Evolutionary conservation across 35 echinoderm and acorn worm species (phyloP).

Genomic region (Lytechinus variegatus): DNA sequence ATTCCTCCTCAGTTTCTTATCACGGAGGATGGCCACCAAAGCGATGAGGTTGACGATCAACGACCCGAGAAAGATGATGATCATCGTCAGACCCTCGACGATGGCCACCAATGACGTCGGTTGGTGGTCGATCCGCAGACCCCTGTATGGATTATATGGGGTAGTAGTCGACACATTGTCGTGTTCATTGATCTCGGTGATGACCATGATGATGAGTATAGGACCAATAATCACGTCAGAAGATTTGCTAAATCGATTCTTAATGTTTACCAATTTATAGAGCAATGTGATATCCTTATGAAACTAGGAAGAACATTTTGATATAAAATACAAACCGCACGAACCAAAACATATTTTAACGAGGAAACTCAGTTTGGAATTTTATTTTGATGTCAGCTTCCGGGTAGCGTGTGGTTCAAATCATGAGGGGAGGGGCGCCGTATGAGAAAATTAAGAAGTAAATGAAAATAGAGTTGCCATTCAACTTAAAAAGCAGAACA

Average conservation of each 20-base stretch:
- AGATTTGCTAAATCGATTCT: too few species aligned
- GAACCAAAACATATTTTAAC: too few species aligned
- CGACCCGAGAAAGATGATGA: conserved; percentile 7
- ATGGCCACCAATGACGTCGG: neutral
- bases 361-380: too few species aligned
- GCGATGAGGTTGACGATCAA: neutral
- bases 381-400: too few species aligned
- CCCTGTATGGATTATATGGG: neutral
- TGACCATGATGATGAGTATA: neutral
- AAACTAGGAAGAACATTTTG: too few species aligned
- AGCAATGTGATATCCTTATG: neutral
- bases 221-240: too few species aligned
- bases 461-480: too few species aligned
- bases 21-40: neutral
- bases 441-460: too few species aligned
- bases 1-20: conserved; percentile 1
- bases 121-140: neutral
- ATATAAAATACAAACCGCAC: too few species aligned
- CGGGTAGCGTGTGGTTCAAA: too few species aligned
- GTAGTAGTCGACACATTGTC: neutral
- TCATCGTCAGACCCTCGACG: neutral
- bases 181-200: neutral
- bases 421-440: too few species aligned
- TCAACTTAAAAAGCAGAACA: too few species aligned
- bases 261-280: neutral